Evolutionary conservation across 1,140 invertebrate species (phyloP).

Genomic region (Temnothorax longispinosus): DNA sequence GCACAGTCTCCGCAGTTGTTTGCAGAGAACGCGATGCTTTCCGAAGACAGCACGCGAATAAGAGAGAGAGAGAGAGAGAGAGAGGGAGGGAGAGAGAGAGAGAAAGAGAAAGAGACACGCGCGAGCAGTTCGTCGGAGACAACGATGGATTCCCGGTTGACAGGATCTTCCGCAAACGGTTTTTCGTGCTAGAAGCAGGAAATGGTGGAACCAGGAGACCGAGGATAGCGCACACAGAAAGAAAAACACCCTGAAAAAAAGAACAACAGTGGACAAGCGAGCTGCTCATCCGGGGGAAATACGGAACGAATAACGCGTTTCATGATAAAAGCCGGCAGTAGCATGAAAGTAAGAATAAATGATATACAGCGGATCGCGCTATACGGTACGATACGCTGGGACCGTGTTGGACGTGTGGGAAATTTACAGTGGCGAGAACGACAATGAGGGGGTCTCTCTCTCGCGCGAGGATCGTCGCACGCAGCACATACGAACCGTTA

Average conservation of each 20-base stretch:
- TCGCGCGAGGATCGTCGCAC: neutral
- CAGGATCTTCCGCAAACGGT: constrained; percentile 46
- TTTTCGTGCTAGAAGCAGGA: constrained; percentile 26
- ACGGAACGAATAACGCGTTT: constrained; percentile 43
- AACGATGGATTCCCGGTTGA: constrained; percentile 30
- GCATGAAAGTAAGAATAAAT: constrained; percentile 52
- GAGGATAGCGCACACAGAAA: constrained; percentile 14
- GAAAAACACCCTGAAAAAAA: constrained; percentile 24
- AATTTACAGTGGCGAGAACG: constrained; percentile 51
- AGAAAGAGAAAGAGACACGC: neutral
- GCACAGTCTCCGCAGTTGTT: constrained; percentile 12
- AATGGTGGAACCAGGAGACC: neutral
- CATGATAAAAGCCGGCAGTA: constrained; percentile 46
- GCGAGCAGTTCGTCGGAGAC: constrained; percentile 34
- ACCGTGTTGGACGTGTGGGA: constrained; percentile 28
- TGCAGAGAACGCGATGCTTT: constrained; percentile 35
- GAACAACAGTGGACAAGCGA: neutral
- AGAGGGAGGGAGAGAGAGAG: neutral
- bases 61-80: neutral
- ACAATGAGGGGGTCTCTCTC: constrained; percentile 28
- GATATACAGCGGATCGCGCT: constrained; percentile 37
- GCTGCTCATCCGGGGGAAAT: constrained; percentile 18
- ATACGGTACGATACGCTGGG: neutral
- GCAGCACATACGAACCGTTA: neutral
- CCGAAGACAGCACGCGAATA: neutral